Base-by-base conservation (phyloP, 2,888 invertebrate species). In the Panorpa germanica region DNA sequence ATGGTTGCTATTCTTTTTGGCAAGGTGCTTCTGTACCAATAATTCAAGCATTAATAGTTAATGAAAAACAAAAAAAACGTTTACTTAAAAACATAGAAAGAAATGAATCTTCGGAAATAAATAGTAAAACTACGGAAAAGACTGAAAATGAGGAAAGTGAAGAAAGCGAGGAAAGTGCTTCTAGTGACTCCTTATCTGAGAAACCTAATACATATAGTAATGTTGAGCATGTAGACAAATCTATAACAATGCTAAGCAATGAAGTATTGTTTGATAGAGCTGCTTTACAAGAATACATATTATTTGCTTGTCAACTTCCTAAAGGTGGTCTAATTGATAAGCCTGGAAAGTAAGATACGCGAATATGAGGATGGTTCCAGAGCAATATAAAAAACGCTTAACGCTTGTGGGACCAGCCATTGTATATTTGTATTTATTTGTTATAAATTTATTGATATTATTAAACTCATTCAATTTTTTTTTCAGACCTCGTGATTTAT, bases 1-100 rank as follows among this genome's bases (percentile, higher is more conserved):
- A 98, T 62, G 86, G 86, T 3, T 98, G 98, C 53, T 98, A 98
- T 52, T 93, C 93, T 1, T 99, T 95, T 59, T 99, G 98, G 98
- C 91, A 91, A 57, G 93, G 91, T 16, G 93, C 83, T 28, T 69
- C 77, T 25, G 81, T 95, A 49, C 85, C 90, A 12, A 65, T 95
- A 25, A 63, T 93, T 24, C 81, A 88, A 50, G 70, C 71, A 34
- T 61, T 82, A 38, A 56, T 83, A 29, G 49, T 55, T 10, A 54
- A 65, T 49, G 62, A 55, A 39, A 56, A 54, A 47, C 43, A 14
- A 8, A 12, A n/a, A 14, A 28, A 13, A 21, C 11, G 24, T 20
- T 24, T 14, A 17, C 7, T 5, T n/a, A n/a, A 20, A 3, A 16
- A 10, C 5, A 20, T 13, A 20, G n/a, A 20, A 28, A 11, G 6